phyloP scores from a whole-genome alignment of 2,113 vertebrate genomes.

The Sphaerodactylus townsendi region DNA sequence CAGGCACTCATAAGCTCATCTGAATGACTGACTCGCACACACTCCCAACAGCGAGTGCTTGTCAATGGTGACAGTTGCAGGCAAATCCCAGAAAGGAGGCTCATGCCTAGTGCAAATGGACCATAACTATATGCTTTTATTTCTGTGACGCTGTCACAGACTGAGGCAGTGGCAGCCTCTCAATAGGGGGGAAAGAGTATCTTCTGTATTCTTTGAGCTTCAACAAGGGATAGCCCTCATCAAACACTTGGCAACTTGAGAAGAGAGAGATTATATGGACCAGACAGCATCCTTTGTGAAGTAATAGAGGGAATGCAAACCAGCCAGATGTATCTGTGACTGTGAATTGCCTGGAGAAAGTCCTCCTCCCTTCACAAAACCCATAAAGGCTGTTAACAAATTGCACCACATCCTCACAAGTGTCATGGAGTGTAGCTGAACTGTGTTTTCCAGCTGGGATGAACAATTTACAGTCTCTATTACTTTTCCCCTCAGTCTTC shows the following conservation, averaged over 20 bases:
- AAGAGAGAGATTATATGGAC: slow-evolving; percentile 13
- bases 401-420: neutral
- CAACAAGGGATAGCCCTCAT: neutral
- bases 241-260: neutral
- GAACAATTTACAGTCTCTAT: slow-evolving; percentile 48
- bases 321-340: slow-evolving; percentile 36
- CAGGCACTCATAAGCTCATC: neutral
- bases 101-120: neutral
- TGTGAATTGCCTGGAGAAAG: slow-evolving; percentile 40
- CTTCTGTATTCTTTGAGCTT: neutral
- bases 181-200: neutral
- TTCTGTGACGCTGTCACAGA: neutral
- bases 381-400: slow-evolving; percentile 42
- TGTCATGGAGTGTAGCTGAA: slow-evolving; percentile 29
- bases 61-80: neutral
- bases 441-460: slow-evolving; percentile 15
- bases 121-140: slow-evolving; percentile 8
- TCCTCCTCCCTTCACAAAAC: neutral
- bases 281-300: neutral
- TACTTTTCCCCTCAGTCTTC: slow-evolving; percentile 34
- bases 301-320: slow-evolving; percentile 15
- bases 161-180: neutral
- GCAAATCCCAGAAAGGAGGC: slow-evolving; percentile 18
- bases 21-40: neutral
- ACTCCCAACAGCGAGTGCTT: neutral